These are phyloP conservation scores for Choreutis nemorana DNA, from an alignment of 2,888 invertebrate species.

Conservation along the genomic window DNA sequence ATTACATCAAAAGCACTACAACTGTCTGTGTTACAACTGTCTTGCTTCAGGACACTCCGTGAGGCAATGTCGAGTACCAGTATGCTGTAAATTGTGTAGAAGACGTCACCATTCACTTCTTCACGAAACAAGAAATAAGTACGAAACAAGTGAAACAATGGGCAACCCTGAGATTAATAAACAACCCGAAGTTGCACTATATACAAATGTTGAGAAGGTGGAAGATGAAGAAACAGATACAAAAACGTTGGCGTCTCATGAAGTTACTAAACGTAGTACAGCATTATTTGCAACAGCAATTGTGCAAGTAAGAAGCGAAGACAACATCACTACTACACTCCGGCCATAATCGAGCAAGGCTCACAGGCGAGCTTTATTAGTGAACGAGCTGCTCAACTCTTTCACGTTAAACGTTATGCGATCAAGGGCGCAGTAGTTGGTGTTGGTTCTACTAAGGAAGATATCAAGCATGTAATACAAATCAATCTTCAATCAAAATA, in stretches of 20 bases:
- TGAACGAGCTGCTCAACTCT: neutral
- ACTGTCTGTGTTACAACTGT: constrained; percentile 10
- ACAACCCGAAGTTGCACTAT: too few species aligned
- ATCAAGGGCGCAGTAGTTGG: neutral
- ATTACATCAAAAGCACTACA: constrained; percentile 3
- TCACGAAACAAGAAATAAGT: constrained; percentile 4
- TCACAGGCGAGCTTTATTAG: constrained; percentile 12
- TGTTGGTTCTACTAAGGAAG: neutral
- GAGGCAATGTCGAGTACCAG: neutral
- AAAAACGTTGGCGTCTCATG: constrained; percentile 5
- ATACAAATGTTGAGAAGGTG: too few species aligned
- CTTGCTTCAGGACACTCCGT: constrained; percentile 1
- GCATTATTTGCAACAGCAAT: constrained; percentile 5
- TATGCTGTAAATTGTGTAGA: constrained; percentile 6
- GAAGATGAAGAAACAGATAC: constrained; percentile 4
- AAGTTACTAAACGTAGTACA: neutral
- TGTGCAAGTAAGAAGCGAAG: constrained; percentile 1
- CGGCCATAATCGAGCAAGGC: constrained; percentile 12
- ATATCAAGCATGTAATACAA: neutral
- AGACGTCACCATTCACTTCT: constrained; percentile 9
- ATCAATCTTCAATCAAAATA: constrained; percentile 2
- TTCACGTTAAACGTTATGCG: neutral
- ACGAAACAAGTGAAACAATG: neutral
- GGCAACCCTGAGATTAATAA: neutral
- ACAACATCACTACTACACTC: constrained; percentile 1